phyloP scores from a whole-genome alignment of 1,140 invertebrate species.

The Bicyclus anynana region DNA sequence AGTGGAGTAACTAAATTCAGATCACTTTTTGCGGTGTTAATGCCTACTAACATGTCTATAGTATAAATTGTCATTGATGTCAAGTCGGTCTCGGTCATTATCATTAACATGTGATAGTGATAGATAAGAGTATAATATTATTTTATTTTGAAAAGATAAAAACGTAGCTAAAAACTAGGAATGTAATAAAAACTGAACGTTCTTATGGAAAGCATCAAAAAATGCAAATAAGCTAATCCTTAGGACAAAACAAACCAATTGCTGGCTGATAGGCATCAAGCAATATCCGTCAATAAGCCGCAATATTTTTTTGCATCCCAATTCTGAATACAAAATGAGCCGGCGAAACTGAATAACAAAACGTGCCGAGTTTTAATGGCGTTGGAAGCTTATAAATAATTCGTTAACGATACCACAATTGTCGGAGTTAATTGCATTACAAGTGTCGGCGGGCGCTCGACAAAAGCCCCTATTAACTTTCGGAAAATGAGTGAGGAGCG shows the following conservation, averaged over 20 bases:
- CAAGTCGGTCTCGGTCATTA: no score
- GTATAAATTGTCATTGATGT: no score
- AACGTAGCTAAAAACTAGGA: no score
- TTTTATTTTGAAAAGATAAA: no score
- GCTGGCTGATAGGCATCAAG: background rate
- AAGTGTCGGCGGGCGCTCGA: slow-evolving; percentile 60
- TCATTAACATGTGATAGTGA: no score
- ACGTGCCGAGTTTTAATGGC: slow-evolving; percentile 21
- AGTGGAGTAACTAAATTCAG: no score
- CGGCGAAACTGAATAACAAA: background rate
- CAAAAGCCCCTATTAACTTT: slow-evolving; percentile 73
- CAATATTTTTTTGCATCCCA: background rate
- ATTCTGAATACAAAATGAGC: background rate
- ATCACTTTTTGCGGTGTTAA: no score
- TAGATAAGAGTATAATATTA: no score
- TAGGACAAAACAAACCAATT: background rate
- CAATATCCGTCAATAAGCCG: background rate
- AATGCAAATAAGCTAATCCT: background rate
- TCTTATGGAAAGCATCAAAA: no score
- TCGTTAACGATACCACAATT: slow-evolving; percentile 65
- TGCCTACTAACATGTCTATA: no score
- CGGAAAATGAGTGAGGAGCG: slow-evolving; percentile 55
- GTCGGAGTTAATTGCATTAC: slow-evolving; percentile 73
- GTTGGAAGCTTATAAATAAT: slow-evolving; percentile 57
- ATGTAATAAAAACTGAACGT: no score